Evolutionary conservation across 2,797 vertebrate genomes (phyloP), one percentile per base, ranked within the genome.

Genomic region (Decapterus maruadsi): DNA sequence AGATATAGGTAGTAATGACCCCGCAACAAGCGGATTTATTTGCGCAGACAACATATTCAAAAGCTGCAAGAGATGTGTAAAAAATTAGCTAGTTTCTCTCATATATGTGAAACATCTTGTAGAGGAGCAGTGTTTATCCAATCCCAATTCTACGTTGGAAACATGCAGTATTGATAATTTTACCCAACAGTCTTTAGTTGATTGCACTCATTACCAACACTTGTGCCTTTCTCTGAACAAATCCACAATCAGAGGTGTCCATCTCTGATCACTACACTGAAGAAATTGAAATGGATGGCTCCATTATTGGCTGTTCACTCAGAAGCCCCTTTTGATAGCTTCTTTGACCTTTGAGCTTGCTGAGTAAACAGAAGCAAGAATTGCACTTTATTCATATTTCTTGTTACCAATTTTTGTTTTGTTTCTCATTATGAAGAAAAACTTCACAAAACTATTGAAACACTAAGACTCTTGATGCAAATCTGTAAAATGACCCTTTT

Each of bases 211-310:
- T 88, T 84, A 80, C 86, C 80, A 87, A 93, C 73, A 88, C 85
- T 82, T 85, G 95, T 95, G 95, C 94, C 95, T 95, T 95, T 91
- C 84, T 80, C 84, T 85, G 92, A 95, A 95, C 92, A 95, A 90
- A 91, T 72, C 36, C 36, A 5, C 38, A 26, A 74, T 77, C 80
- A 57, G 90, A 86, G 59, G n/a, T 64, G 54, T 57, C 20, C 46
- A 1, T 51, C 62, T 73, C 66, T 26, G 57, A 82, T 78, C 4
- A 9, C 67, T 63, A 77, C 74, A 74, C 53, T 60, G 76, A 87
- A 86, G 79, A 61, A 68, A 74, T 68, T 50, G 71, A 34, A 54
- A 75, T 36, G 69, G 66, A 56, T 42, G 68, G 55, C 69, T 85
- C 67, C 29, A 10, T 82, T 82, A 68, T 55, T 43, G 75, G 82